A percentile compares a stretch with the other conserved stretches of the same genome.
phyloP scores from a whole-genome alignment of 2,888 invertebrate species.

The Nezara viridula region DNA sequence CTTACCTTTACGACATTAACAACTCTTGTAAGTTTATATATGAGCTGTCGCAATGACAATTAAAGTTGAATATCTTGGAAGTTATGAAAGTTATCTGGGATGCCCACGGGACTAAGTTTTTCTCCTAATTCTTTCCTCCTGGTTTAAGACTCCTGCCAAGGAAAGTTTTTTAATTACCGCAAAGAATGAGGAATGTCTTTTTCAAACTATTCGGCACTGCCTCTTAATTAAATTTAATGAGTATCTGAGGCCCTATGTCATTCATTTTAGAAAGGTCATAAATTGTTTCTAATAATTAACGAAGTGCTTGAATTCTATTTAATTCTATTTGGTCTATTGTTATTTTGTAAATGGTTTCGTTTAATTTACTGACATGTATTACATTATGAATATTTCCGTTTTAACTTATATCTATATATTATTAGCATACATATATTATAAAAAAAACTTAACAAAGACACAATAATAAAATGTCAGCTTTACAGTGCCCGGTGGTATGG shows the following conservation, averaged over 20 bases:
- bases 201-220: background rate
- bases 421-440: background rate
- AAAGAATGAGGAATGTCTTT: slow-evolving; percentile 38
- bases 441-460: no score
- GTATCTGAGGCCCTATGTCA: background rate
- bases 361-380: background rate
- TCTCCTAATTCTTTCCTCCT: background rate
- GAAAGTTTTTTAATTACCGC: slow-evolving; percentile 32
- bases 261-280: background rate
- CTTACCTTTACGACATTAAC: background rate
- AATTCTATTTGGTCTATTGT: background rate
- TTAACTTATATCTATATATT: background rate
- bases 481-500: no score
- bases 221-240: slow-evolving; percentile 19
- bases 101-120: background rate
- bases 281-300: background rate
- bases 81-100: background rate
- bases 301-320: background rate
- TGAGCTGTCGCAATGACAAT: background rate
- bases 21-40: background rate
- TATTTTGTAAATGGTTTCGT: background rate
- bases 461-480: no score
- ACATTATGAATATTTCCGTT: background rate
- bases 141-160: background rate
- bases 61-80: background rate